Percentiles rank a stretch among this genome's conserved stretches.
Conservation (phyloP, 2,797 vertebrate species). For the Fistularia commersonii region DNA sequence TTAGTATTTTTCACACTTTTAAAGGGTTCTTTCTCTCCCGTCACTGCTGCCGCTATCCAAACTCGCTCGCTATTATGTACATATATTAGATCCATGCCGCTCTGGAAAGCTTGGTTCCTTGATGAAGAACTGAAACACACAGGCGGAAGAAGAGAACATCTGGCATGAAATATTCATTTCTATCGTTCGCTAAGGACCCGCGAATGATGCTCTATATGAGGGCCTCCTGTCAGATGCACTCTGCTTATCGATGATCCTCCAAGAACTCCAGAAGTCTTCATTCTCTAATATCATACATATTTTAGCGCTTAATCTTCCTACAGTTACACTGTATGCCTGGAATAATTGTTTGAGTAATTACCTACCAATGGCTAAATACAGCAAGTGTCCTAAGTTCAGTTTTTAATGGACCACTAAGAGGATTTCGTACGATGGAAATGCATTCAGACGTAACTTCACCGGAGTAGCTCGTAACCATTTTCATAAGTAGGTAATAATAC, state of each 20-base stretch:
- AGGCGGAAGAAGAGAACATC: constrained; percentile 2
- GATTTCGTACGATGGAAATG: no score
- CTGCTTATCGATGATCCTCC: constrained; percentile 3
- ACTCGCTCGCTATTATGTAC: no score
- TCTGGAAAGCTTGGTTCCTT: constrained; percentile 21
- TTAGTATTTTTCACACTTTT: no score
- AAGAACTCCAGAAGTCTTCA: neutral
- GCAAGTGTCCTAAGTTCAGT: neutral
- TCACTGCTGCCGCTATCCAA: no score
- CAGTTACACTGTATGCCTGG: neutral
- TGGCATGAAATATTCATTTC: constrained; percentile 51
- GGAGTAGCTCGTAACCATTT: no score
- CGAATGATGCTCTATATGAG: constrained; percentile 37
- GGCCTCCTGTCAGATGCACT: constrained; percentile 2
- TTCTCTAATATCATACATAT: neutral
- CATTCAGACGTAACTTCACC: no score
- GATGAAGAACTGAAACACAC: constrained; percentile 22
- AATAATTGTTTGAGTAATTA: neutral
- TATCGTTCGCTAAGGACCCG: constrained; percentile 38
- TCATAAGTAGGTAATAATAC: no score
- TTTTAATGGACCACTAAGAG: constrained; percentile 1
- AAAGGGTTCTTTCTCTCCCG: no score
- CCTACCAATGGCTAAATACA: neutral
- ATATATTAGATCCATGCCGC: no score
- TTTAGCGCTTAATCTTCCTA: neutral